Evolutionary conservation across 30 jellyfish, hydroid and myxozoan genomes (phyloP), one percentile per base, ranked within the genome.

Genomic region (Hydractinia symbiolongicarpus): DNA sequence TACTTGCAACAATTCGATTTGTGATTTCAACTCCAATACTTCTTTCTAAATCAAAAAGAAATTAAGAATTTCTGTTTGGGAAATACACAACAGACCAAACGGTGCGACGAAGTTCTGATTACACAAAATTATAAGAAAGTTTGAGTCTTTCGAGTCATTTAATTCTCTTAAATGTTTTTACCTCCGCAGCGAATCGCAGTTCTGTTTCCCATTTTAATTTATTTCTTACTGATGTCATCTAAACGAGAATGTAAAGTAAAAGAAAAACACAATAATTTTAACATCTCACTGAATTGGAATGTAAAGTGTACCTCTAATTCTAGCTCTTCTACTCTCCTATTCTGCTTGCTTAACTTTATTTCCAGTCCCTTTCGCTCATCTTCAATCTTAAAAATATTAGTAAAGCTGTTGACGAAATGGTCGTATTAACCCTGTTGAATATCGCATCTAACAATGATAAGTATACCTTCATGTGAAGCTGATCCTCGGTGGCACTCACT

Each of bases 301-400:
- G 40, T 7, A 6, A 44, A n/a, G 19, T 64, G 7, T 64, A 64
- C 74, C 74, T 64, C 74, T n/a, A 5, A 44, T 51, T 64, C 74
- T 9, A 64, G 74, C 40, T 64, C 74, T n/a, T 64, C 52, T 1
- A 64, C 40, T 64, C 40, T 64, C 9, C 19, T 13, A 64, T 64
- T 51, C n/a, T 13, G 19, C 1, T 64, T 44, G 9, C 4, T 6
- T 0, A 64, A n/a, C 52, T 64, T 9, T 4, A n/a, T 51, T 64
- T 64, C 74, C 17, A 64, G n/a, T 44, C 5, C 8, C 40, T 64
- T 81, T 71, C 84, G 8, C 73, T 82, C 90, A 55, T 82, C 73
- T 72, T 81, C 90, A 16, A 53, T 20, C 79, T 82, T 49, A 71
- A 70, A 20, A 82, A 82, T 54, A 55, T 16, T 49, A 66, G 88